Evolutionary conservation across 2,888 invertebrate genomes (phyloP).

Genomic region (Drosophila borealis): DNA sequence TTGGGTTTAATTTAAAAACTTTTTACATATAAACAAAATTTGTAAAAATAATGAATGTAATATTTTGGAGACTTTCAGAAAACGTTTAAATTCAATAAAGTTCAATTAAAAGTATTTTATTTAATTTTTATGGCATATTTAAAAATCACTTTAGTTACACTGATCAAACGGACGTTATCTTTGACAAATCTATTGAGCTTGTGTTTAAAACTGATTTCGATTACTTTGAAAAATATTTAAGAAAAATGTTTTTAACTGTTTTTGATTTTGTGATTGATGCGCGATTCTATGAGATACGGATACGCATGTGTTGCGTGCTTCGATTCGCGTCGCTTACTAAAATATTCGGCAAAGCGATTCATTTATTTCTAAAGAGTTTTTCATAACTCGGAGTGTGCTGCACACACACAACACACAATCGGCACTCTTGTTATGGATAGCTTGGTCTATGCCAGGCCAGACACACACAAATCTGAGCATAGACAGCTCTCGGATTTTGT

Average conservation of each 20-base stretch:
- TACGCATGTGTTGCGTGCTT: conserved; percentile 65
- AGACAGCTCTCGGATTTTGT: conserved; percentile 9
- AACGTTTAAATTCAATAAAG: no score
- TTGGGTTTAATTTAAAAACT: not conserved
- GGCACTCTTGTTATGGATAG: conserved; percentile 42
- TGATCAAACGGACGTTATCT: conserved; percentile 15
- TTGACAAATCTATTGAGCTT: not conserved
- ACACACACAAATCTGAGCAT: conserved; percentile 2
- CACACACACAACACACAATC: conserved; percentile 29
- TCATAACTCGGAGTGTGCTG: conserved; percentile 42
- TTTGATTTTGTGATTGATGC: conserved; percentile 29
- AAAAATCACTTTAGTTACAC: conserved; percentile 7
- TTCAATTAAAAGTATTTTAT: no score
- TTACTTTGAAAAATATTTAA: not conserved
- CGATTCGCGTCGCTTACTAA: conserved; percentile 66
- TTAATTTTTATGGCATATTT: conserved; percentile 1
- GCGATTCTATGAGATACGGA: conserved; percentile 36
- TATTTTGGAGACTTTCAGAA: no score
- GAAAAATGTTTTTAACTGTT: conserved; percentile 18
- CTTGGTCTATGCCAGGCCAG: conserved; percentile 19
- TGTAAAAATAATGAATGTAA: not conserved
- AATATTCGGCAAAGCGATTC: conserved; percentile 68
- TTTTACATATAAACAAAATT: not conserved
- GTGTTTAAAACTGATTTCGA: conserved; percentile 19
- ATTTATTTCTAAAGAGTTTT: conserved; percentile 70